Conservation (phyloP, 2,797 vertebrate species). For the Paguma larvata region DNA sequence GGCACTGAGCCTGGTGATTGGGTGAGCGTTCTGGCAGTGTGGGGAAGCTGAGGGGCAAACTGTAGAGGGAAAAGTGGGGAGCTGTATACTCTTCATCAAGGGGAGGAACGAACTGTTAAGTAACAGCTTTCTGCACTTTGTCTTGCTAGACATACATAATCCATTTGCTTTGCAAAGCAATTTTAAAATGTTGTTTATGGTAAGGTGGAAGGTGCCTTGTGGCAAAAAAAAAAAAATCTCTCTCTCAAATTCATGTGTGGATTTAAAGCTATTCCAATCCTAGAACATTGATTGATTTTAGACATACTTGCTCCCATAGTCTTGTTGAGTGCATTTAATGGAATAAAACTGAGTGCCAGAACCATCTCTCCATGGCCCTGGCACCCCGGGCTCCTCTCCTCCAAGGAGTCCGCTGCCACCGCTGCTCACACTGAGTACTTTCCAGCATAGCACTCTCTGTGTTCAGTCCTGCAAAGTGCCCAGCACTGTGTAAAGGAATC, state of each 20-base stretch:
- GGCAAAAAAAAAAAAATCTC: not conserved
- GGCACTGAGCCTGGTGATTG: not conserved
- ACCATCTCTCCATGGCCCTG: no score
- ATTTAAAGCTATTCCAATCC: not conserved
- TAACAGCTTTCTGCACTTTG: not conserved
- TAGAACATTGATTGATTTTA: not conserved
- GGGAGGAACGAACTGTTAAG: no score
- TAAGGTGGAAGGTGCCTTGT: not conserved
- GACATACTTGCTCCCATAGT: not conserved
- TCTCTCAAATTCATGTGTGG: not conserved
- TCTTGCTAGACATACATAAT: not conserved
- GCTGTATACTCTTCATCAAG: no score
- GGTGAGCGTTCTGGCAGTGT: not conserved
- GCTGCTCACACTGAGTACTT: accelerated
- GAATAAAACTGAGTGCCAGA: not conserved
- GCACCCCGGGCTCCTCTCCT: not conserved
- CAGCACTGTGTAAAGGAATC: not conserved
- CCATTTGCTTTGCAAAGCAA: not conserved
- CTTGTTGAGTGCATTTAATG: not conserved
- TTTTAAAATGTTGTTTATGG: not conserved
- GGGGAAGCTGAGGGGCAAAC: not conserved
- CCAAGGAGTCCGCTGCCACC: not conserved
- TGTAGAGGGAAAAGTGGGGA: not conserved
- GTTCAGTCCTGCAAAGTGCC: not conserved
- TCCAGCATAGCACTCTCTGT: not conserved